A percentile compares a stretch with the other conserved stretches of the same genome.
Conservation (phyloP, 2,113 vertebrate species). For the Laticauda laticaudata region DNA sequence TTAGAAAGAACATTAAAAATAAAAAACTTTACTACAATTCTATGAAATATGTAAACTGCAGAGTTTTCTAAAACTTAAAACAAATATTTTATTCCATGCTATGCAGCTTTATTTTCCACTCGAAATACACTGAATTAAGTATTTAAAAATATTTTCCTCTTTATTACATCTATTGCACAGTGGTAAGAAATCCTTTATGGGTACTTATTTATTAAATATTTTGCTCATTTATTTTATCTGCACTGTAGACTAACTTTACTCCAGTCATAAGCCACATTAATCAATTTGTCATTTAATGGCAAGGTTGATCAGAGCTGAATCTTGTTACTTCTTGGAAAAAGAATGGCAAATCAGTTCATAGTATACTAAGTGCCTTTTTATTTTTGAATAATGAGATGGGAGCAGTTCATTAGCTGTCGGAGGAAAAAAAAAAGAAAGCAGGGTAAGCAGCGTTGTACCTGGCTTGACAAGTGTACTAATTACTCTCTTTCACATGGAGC, state of each 20-base stretch:
- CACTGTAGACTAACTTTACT: slow-evolving; percentile 63
- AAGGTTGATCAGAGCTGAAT: slow-evolving; percentile 74
- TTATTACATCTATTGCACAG: neutral
- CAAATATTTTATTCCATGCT: slow-evolving; percentile 33
- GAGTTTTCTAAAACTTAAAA: slow-evolving; percentile 3
- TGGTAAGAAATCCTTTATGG: neutral
- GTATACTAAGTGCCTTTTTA: slow-evolving; percentile 83
- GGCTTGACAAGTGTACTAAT: slow-evolving; percentile 99
- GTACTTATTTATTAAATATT: slow-evolving; percentile 48
- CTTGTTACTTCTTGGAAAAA: slow-evolving; percentile 75
- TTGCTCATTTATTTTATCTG: slow-evolving; percentile 48
- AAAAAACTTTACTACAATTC: neutral
- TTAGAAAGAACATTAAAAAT: neutral
- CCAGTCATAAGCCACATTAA: slow-evolving; percentile 63
- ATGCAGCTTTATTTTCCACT: slow-evolving; percentile 26
- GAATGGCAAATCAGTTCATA: slow-evolving; percentile 76
- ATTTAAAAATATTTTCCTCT: slow-evolving; percentile 19
- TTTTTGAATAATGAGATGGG: slow-evolving; percentile 87
- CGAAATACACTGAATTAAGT: slow-evolving; percentile 35
- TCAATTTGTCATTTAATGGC: slow-evolving; percentile 75
- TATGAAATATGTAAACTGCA: neutral
- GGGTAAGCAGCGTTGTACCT: slow-evolving; percentile 91
- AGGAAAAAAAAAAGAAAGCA: slow-evolving; percentile 70
- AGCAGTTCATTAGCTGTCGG: slow-evolving; percentile 85
- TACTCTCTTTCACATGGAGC: slow-evolving; percentile 91